Conservation (phyloP, 2,113 vertebrate species). For the Saccopteryx bilineata region DNA sequence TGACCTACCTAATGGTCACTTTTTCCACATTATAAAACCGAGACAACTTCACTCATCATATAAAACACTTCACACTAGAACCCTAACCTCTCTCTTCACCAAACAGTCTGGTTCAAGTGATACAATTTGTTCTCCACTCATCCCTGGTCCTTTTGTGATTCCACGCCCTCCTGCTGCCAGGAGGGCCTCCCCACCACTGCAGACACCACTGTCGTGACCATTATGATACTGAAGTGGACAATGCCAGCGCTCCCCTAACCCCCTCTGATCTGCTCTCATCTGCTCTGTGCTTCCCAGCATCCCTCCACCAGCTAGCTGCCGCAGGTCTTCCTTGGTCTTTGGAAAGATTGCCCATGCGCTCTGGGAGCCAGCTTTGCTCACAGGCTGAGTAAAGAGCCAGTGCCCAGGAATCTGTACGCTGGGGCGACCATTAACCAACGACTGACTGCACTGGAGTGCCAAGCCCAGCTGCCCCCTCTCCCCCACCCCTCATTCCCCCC, state of each 20-base stretch:
- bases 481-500: too few species aligned
- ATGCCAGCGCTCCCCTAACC: neutral
- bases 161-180: neutral
- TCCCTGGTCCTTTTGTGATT: neutral
- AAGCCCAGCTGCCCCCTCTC: neutral
- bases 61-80: neutral
- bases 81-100: neutral
- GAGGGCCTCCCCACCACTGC: neutral
- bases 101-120: neutral
- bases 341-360: neutral
- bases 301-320: neutral
- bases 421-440: neutral
- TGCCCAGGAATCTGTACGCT: neutral
- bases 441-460: fast-evolving
- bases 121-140: neutral
- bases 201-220: neutral
- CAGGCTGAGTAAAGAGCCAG: neutral
- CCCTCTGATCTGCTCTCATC: neutral
- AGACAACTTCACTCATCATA: neutral
- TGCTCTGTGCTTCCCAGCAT: neutral
- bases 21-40: constrained; percentile 10
- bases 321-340: neutral
- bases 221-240: neutral
- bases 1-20: neutral
- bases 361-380: neutral